Base-by-base conservation (phyloP, 2,888 invertebrate species). In the Xylota sylvarum region DNA sequence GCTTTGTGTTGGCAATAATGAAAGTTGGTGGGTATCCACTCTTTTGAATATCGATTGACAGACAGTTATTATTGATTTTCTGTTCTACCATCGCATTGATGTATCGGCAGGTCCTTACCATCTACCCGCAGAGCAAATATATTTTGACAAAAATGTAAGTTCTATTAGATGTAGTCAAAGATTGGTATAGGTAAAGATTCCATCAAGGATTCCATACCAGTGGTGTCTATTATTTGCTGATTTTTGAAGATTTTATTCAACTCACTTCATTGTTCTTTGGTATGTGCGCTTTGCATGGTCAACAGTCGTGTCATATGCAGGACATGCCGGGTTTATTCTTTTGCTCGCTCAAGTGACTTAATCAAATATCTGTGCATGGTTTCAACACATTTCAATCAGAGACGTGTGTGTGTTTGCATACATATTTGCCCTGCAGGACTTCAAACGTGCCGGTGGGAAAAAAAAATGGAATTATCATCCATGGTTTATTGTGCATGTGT, bases 351-450 rank as follows among this genome's bases (percentile, higher is more conserved):
- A 35, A 74, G 60, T 60, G 32, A 52, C 17, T 37, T 67, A 27
- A 67, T 60, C 67, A 60, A 74, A 74, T 48, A 56, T 64, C 23
- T 48, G n/a, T 17, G 43, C 43, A 37, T 67, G 43, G 52, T 60
- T 80, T 62, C 40, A 43, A 62, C 52, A 74, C 37, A 27, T 14
- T 74, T 67, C 67, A 69, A 74, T 69, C 40, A 43, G 9, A 19
- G 50, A 60, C 19, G 50, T 30, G 60, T 43, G 50, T 74, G 48
- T 65, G 5, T 37, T 35, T 19, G 37, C 9, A 17, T 35, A 50
- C 9, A 17, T 35, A 17, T 23, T 46, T 37, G 50, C 5, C 19
- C 52, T 19, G 46, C 10, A 56, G 27, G 30, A 52, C 6, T 46
- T 56, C 4, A 17, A 52, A 52, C 35, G 50, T 14, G 10, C 2